These are phyloP conservation scores for Bellardia pandia DNA, from an alignment of 2,888 invertebrate genomes.

Conservation along the genomic window DNA sequence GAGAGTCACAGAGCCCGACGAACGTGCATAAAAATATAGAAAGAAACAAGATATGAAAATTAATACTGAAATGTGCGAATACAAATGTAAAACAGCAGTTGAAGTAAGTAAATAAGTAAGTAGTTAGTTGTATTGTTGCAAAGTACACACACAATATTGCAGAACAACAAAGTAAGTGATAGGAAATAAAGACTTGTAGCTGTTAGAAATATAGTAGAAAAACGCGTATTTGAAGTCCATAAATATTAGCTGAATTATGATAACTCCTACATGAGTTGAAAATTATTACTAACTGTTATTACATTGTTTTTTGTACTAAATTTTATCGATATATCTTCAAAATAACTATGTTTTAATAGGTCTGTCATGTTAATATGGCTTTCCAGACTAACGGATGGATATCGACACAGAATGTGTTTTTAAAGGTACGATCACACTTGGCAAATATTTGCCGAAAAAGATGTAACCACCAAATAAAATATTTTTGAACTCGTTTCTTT, in stretches of 20 bases:
- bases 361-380: too few relatives aligned
- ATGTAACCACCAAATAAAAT: too few relatives aligned
- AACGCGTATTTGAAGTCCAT: background rate
- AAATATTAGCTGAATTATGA: background rate
- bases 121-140: constrained; percentile 36
- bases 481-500: too few relatives aligned
- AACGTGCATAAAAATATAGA: constrained; percentile 37
- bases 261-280: background rate
- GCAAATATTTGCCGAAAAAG: too few relatives aligned
- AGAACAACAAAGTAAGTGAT: background rate
- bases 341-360: too few relatives aligned
- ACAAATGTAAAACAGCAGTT: constrained; percentile 20
- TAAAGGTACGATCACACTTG: too few relatives aligned
- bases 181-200: background rate
- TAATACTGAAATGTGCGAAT: constrained; percentile 58
- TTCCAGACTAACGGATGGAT: too few relatives aligned
- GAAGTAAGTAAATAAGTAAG: background rate
- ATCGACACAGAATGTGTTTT: too few relatives aligned
- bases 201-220: constrained; percentile 2
- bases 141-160: constrained; percentile 47
- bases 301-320: too few relatives aligned
- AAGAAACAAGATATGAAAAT: constrained; percentile 57
- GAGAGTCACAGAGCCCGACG: constrained; percentile 8
- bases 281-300: too few relatives aligned
- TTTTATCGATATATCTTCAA: too few relatives aligned